These are phyloP conservation scores for Frankliniella fusca DNA, from an alignment of 2,888 invertebrate species.

Conservation along the genomic window DNA sequence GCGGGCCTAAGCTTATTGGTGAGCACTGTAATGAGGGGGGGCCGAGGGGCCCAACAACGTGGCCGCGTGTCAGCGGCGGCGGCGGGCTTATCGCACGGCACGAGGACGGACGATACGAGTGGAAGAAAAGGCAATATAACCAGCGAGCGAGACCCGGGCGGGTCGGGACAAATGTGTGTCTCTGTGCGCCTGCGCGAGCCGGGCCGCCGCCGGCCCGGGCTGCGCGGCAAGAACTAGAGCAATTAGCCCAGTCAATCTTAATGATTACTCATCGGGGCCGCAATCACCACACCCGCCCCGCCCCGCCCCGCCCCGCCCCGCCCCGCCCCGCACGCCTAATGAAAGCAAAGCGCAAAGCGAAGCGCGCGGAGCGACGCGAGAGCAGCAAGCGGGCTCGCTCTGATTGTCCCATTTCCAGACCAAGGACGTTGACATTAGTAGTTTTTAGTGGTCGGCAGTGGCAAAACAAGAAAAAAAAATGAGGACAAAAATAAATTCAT, in stretches of 20 bases:
- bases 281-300: not conserved
- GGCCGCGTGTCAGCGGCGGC: not conserved
- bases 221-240: not conserved
- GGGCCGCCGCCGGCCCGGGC: too few species aligned
- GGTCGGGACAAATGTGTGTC: not conserved
- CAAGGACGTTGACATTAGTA: not conserved
- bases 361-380: not conserved
- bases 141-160: too few species aligned
- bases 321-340: not conserved
- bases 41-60: not conserved
- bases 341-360: not conserved
- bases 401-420: not conserved
- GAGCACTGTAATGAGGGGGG: not conserved
- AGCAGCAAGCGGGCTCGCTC: not conserved
- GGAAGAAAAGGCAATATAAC: too few species aligned
- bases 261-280: not conserved
- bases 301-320: not conserved
- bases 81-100: not conserved
- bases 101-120: not conserved
- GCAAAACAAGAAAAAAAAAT: not conserved
- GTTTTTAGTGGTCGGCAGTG: not conserved
- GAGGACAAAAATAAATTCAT: not conserved
- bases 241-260: slow-evolving; percentile 13
- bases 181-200: too few species aligned
- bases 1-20: not conserved